Conservation (phyloP, 64 coral and sea anemone species). For the Anthopleura sola region DNA sequence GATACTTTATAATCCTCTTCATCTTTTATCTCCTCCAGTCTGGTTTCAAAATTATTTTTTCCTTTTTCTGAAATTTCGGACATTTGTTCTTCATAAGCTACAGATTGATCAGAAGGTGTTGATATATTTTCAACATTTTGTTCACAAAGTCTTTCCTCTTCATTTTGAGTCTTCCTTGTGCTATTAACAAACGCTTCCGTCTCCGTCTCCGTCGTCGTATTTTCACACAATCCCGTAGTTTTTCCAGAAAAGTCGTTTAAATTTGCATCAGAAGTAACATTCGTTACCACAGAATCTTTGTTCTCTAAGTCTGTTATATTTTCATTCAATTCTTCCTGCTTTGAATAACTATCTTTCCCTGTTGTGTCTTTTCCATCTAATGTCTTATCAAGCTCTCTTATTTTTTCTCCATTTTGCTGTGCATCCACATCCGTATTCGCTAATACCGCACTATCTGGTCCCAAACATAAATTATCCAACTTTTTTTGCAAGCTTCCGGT, state of each 20-base stretch:
- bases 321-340: neutral
- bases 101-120: neutral
- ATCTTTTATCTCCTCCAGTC: neutral
- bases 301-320: neutral
- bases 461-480: neutral
- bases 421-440: too few species aligned
- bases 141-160: neutral
- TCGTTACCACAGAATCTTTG: neutral
- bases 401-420: neutral
- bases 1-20: slow-evolving; percentile 22
- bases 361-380: neutral
- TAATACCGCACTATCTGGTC: neutral
- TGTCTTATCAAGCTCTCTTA: neutral
- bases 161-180: neutral
- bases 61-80: neutral
- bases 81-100: neutral
- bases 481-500: neutral
- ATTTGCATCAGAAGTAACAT: too few species aligned
- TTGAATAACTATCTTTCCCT: neutral
- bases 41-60: neutral
- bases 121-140: neutral
- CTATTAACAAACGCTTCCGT: neutral
- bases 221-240: neutral
- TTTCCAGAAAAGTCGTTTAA: neutral
- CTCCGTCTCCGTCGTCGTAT: neutral